Evolutionary conservation across 2,888 invertebrate species (phyloP), one percentile per base, ranked within the genome.

Genomic region (Ennomos fuscantarius): DNA sequence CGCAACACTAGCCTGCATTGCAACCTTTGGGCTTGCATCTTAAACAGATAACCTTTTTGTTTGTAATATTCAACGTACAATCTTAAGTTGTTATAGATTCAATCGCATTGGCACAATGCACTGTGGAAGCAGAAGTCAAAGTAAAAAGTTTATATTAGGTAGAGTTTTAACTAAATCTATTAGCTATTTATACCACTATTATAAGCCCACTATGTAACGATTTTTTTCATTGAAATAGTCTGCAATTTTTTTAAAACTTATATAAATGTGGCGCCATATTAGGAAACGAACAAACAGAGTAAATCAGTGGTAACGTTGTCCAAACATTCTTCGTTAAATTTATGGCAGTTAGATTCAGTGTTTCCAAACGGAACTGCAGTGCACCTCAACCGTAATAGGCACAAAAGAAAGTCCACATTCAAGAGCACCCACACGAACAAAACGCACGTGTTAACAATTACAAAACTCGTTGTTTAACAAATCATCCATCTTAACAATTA

Each of bases 391-490:
- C 53, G 43, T 58, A 54, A 65, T 64, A n/a, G 15, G 15, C 15
- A 72, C 72, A 80, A 74, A 78, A 85, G 85, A 86, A 87, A 87
- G 86, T 82, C 76, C 71, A 77, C 68, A 73, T 70, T 68, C 51
- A 58, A 74, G 69, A 74, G 70, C 79, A 82, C 74, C 72, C 72
- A 72, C 67, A 79, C 74, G 55, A 59, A 76, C 67, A 70, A 77
- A 75, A 87, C 85, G 85, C 90, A 89, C 89, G 86, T 87, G 89
- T 85, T 86, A 84, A 85, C 83, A 89, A 90, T 89, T 88, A 89
- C 84, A 84, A 79, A 68, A 61, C 61, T 76, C 76, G 73, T 82
- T 80, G 82, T 80, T 84, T 74, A 87, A 87, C 87, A 87, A 87
- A 89, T 86, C 84, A 84, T 78, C 76, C 76, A 69, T 78, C 79